phyloP scores from a whole-genome alignment of 2,888 invertebrate species.

The Seladonia tumulorum region DNA sequence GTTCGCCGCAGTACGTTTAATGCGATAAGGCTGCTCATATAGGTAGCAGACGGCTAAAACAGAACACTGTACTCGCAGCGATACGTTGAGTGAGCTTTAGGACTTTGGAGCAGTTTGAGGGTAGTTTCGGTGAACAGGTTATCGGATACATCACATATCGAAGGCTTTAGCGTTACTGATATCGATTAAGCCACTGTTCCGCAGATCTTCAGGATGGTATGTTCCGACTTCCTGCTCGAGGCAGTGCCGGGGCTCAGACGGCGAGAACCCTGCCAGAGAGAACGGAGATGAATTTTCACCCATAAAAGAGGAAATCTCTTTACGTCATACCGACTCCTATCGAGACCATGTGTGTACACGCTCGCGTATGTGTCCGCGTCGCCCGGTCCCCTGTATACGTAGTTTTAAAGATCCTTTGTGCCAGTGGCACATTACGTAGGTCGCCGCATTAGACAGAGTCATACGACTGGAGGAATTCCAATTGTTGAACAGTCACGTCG shows the following conservation, averaged over 20 bases:
- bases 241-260: constrained; percentile 4
- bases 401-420: constrained; percentile 55
- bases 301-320: constrained; percentile 60
- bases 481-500: constrained; percentile 69
- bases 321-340: constrained; percentile 46
- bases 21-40: constrained; percentile 50
- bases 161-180: constrained; percentile 61
- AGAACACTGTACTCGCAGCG: constrained; percentile 54
- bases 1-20: constrained; percentile 51
- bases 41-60: constrained; percentile 47
- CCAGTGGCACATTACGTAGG: constrained; percentile 56
- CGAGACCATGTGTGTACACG: constrained; percentile 9
- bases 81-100: constrained; percentile 60
- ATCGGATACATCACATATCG: constrained; percentile 69
- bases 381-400: background rate
- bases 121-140: constrained; percentile 58
- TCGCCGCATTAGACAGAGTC: constrained; percentile 69
- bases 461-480: constrained; percentile 73
- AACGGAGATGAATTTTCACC: constrained; percentile 66
- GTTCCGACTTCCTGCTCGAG: constrained; percentile 38
- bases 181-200: constrained; percentile 67
- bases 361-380: no score
- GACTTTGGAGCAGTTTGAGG: constrained; percentile 60
- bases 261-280: background rate
- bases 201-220: constrained; percentile 39